Evolutionary conservation across 2,888 invertebrate species (phyloP).

Genomic region (Tenthredo amoena): DNA sequence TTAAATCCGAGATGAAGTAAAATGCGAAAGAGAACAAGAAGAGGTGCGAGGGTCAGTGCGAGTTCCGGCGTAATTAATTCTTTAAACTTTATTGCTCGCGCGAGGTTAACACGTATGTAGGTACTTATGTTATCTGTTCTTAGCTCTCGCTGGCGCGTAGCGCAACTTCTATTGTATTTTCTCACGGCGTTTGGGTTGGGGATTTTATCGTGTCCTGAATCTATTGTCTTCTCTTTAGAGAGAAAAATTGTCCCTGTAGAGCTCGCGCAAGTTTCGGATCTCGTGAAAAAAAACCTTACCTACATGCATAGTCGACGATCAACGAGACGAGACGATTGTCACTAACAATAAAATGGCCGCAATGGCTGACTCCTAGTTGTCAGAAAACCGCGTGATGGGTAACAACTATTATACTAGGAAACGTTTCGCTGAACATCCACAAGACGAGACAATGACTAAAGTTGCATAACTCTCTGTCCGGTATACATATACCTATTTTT

Average conservation of each 20-base stretch:
- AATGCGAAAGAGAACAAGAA: neutral
- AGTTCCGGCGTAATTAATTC: constrained; percentile 27
- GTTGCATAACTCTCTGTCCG: constrained; percentile 34
- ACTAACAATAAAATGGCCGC: constrained; percentile 41
- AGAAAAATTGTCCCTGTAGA: neutral
- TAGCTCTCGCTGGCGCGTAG: constrained; percentile 42
- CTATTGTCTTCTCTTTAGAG: constrained; percentile 10
- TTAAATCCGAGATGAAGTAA: neutral
- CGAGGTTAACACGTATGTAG: constrained; percentile 25
- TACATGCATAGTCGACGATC: neutral
- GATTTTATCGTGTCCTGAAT: constrained; percentile 31
- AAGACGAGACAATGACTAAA: constrained; percentile 39
- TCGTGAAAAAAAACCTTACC: neutral
- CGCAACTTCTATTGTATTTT: constrained; percentile 34
- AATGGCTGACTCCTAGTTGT: neutral
- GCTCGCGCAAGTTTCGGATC: neutral
- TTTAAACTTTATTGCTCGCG: constrained; percentile 32
- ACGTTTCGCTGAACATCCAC: constrained; percentile 7
- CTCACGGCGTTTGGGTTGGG: neutral
- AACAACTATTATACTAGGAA: neutral
- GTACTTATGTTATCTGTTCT: constrained; percentile 21
- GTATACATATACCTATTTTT: neutral
- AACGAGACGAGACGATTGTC: constrained; percentile 38
- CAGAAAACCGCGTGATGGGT: constrained; percentile 1
- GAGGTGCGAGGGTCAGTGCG: neutral